These are phyloP conservation scores for Urocyon cinereoargenteus DNA, from an alignment of 2,797 vertebrate species.

Conservation along the genomic window DNA sequence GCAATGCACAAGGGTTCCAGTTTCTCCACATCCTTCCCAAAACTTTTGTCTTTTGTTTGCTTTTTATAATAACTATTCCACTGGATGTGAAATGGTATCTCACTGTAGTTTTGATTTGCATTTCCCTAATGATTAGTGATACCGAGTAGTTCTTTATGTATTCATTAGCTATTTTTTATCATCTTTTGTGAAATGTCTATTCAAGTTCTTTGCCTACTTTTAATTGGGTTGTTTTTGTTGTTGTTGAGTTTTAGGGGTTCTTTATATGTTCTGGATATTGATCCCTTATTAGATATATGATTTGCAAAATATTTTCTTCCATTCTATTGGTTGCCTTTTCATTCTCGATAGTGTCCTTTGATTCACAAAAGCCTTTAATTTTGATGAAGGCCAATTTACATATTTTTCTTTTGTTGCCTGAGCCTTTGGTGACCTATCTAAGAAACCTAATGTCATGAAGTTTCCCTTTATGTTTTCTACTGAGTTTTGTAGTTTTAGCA, in stretches of 20 bases:
- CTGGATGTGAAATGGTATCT: neutral
- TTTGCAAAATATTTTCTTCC: neutral
- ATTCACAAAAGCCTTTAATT: neutral
- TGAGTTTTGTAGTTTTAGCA: neutral
- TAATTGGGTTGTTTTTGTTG: neutral
- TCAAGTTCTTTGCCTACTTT: neutral
- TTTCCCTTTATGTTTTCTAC: neutral
- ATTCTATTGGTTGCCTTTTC: neutral
- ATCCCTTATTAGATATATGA: neutral
- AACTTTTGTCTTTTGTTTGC: neutral
- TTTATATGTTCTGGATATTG: neutral
- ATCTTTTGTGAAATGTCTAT: neutral
- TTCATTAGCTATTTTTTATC: neutral
- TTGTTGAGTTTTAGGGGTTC: neutral
- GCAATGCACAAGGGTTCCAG: neutral
- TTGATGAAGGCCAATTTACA: neutral
- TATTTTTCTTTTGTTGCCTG: neutral
- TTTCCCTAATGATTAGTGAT: neutral
- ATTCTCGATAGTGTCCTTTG: neutral
- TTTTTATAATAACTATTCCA: neutral
- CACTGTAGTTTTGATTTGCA: neutral
- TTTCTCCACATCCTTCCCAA: neutral
- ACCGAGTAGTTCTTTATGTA: neutral
- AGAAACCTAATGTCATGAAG: neutral
- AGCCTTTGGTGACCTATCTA: neutral